These are phyloP conservation scores for Megalurothrips usitatus DNA, from an alignment of 2,888 invertebrate genomes.

Conservation along the genomic window DNA sequence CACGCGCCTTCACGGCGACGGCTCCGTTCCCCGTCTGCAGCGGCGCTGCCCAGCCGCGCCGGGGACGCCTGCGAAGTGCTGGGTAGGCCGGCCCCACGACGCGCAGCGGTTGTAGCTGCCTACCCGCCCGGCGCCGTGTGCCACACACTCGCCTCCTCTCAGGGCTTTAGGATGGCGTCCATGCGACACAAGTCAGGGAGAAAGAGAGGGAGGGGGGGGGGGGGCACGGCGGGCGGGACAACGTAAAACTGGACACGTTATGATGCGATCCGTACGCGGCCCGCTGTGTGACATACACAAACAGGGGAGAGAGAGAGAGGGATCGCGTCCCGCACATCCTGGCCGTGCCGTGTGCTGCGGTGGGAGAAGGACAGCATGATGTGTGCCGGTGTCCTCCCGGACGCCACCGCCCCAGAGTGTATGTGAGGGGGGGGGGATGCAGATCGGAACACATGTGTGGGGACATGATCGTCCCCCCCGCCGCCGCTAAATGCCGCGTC, in stretches of 20 bases:
- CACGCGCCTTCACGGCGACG: no score
- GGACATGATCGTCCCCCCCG: not conserved
- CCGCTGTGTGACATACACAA: not conserved
- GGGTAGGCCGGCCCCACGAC: no score
- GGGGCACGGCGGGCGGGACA: not conserved
- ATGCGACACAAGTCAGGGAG: no score
- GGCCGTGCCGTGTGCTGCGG: no score
- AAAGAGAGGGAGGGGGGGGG: not conserved
- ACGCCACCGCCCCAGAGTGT: not conserved
- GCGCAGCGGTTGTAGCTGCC: no score
- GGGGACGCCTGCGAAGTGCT: not conserved
- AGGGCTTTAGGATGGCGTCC: not conserved
- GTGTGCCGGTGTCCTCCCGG: not conserved
- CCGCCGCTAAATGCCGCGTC: not conserved
- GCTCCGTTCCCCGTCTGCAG: no score
- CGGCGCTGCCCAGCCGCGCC: no score
- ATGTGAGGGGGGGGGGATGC: not conserved
- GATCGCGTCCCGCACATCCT: no score
- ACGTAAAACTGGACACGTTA: not conserved
- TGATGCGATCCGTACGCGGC: not conserved
- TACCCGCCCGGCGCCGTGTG: no score
- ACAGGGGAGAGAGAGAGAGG: not conserved
- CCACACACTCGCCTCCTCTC: no score
- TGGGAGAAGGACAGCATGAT: no score
- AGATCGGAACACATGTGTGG: not conserved